A percentile compares a stretch with the other conserved stretches of the same genome.
Evolutionary conservation across 2,113 vertebrate species (phyloP).

Genomic region (Cyprinus carpio): DNA sequence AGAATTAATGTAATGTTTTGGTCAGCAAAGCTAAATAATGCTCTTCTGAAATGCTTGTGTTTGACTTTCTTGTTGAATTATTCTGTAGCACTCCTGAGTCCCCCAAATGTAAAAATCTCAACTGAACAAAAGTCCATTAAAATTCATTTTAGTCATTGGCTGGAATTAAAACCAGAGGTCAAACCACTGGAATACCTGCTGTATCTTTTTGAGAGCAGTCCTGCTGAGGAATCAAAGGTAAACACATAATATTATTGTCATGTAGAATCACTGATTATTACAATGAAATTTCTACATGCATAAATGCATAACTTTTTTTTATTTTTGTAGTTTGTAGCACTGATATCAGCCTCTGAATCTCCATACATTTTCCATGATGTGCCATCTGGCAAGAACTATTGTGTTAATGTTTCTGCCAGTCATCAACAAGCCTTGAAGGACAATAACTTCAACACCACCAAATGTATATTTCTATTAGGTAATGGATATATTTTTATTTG

Average conservation of each 20-base stretch:
- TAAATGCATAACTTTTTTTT: not conserved
- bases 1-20: not conserved
- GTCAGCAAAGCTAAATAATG: not conserved
- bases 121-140: constrained; percentile 7
- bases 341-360: not conserved
- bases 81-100: constrained; percentile 52
- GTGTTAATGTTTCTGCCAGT: constrained; percentile 47
- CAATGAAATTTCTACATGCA: not conserved
- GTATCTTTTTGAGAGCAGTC: not conserved
- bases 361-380: not conserved
- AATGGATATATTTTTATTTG: not conserved
- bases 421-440: not conserved
- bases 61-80: constrained; percentile 4
- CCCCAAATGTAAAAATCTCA: constrained; percentile 34
- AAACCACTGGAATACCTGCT: not conserved
- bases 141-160: constrained; percentile 32
- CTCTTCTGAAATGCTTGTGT: not conserved
- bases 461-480: constrained; percentile 33
- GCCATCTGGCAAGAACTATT: constrained; percentile 44
- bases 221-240: not conserved
- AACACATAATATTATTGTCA: not conserved
- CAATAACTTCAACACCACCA: constrained; percentile 18
- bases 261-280: not conserved
- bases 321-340: constrained; percentile 27
- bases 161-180: not conserved